These are phyloP conservation scores for Siniperca obscura DNA, from an alignment of 2,797 vertebrate species.

Conservation along the genomic window DNA sequence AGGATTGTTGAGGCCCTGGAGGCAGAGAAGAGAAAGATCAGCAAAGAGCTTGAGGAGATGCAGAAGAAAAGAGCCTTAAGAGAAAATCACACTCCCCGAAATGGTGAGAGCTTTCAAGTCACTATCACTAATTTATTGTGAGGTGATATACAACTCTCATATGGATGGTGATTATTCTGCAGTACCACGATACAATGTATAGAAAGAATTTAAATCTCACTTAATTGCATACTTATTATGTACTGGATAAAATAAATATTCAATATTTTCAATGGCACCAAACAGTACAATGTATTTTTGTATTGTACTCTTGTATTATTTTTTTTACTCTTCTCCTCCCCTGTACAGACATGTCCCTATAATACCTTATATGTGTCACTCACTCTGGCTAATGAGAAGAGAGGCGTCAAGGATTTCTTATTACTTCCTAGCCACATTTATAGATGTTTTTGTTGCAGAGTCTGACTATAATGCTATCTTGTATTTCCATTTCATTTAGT, in stretches of 20 bases:
- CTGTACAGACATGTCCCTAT: not conserved
- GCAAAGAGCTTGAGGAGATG: conserved; percentile 88
- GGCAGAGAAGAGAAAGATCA: conserved; percentile 93
- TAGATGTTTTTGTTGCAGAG: not conserved
- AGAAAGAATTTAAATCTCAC: not conserved
- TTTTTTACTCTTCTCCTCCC: not conserved
- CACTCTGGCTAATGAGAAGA: not conserved
- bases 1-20: conserved; percentile 95
- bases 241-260: not conserved
- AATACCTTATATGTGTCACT: not conserved
- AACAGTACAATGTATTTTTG: not conserved
- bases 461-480: not conserved
- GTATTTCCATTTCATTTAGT: no score
- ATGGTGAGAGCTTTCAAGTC: conserved; percentile 68
- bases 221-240: not conserved
- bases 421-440: not conserved
- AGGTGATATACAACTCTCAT: not conserved
- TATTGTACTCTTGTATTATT: not conserved
- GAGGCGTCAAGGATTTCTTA: not conserved
- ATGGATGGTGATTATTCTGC: not conserved
- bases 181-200: not conserved
- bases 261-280: not conserved
- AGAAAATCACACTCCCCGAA: conserved; percentile 65
- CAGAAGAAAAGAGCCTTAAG: conserved; percentile 80
- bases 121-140: not conserved